Evolutionary conservation across 2,888 invertebrate species (phyloP), one percentile per base, ranked within the genome.

Genomic region (Adelognathus sp.): DNA sequence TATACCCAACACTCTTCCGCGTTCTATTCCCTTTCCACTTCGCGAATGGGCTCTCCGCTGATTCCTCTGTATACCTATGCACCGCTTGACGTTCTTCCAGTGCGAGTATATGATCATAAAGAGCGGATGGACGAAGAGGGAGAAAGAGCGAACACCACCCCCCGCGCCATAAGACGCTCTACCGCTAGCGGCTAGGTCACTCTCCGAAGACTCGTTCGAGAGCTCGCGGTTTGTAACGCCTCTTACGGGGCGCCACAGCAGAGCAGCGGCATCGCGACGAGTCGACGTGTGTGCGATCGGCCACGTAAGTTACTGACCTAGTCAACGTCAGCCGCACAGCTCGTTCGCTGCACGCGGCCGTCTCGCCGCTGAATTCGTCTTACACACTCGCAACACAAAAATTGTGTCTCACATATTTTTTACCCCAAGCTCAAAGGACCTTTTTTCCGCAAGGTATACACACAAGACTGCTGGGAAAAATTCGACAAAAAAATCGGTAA

Each of bases 21-120:
- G 89, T 90, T 90, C 90, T 88, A 85, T 90, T 90, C 90, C 90
- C 90, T 87, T 89, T 90, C 90, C 90, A 90, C 86, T 60, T 67
- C 81, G 21, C 44, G 50, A 41, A 36, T 27, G 16, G 24, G 85
- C 82, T 83, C 69, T 21, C 24, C 14, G n/a, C 27, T 50, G 44
- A 9, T 44, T 41, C 44, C 64, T 7, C 46, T 41, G 54, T 36
- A 7, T 14, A 16, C 29, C 54, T 24, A 41, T 54, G n/a, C 24
- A 33, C 16, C 11, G 46, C 61, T 29, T 14, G 27, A 46, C 80
- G 82, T 84, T 86, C 82, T 82, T 72, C 61, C 64, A 64, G 64
- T 31, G 31, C 52, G 16, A 41, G 64, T 11, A 58, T 7, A 41
- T n/a, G n/a, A n/a, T n/a, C n/a, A n/a, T n/a, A n/a, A n/a, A n/a